Percentiles rank a stretch among this genome's conserved stretches.
Evolutionary conservation across 2,113 vertebrate species (phyloP).

Genomic region (Dendropsophus ebraccatus): DNA sequence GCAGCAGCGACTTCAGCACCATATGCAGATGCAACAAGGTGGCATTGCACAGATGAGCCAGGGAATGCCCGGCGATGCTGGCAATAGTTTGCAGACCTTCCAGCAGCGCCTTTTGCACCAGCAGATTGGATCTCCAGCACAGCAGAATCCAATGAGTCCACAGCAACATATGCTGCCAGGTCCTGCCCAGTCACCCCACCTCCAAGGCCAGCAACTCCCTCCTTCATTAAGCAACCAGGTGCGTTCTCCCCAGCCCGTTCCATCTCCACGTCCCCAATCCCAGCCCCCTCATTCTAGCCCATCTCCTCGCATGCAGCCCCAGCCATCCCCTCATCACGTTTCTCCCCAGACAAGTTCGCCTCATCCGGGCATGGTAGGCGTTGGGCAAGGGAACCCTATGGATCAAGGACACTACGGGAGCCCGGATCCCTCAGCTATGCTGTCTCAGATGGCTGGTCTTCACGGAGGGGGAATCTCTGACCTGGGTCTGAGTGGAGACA

Average conservation of each 20-base stretch:
- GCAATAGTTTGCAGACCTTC: conserved; percentile 85
- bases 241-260: conserved; percentile 92
- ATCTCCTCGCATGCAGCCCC: conserved; percentile 87
- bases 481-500: conserved; percentile 85
- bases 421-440: conserved; percentile 91
- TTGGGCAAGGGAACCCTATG: conserved; percentile 82
- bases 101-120: conserved; percentile 89
- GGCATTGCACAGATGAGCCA: conserved; percentile 80
- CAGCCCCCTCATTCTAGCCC: conserved; percentile 87
- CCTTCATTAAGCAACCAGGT: conserved; percentile 93
- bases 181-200: conserved; percentile 85
- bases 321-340: conserved; percentile 86
- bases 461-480: conserved; percentile 85
- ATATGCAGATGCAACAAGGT: conserved; percentile 83
- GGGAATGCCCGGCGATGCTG: conserved; percentile 76
- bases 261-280: conserved; percentile 87
- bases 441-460: conserved; percentile 92
- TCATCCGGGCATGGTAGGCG: conserved; percentile 85
- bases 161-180: conserved; percentile 82
- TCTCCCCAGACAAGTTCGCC: conserved; percentile 96
- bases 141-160: conserved; percentile 83
- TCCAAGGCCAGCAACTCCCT: conserved; percentile 89
- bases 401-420: conserved; percentile 87
- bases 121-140: conserved; percentile 86
- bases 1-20: conserved; percentile 82